Base-by-base conservation (phyloP, 2,888 invertebrate genomes). In the Limnephilus marmoratus region DNA sequence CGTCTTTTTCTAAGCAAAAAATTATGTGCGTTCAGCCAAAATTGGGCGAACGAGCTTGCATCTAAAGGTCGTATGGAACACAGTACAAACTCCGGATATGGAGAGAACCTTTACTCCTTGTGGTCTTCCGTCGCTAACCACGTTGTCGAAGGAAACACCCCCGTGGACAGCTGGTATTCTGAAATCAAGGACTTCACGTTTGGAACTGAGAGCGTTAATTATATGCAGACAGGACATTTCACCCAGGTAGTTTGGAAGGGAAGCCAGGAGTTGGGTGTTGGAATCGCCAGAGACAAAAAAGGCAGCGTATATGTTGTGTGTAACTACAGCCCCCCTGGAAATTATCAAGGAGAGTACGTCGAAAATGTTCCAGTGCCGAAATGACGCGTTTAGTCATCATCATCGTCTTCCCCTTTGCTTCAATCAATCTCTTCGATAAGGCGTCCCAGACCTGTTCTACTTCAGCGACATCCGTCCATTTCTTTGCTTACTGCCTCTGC, bases 291-390 rank as follows among this genome's bases (percentile, higher is more conserved):
- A 92, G 97, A 97, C 92, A 97, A 97, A 91, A 97, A 97, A 92
- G 98, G 98, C 49, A 97, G 97, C 94, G 97, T 97, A 94, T 98
- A 97, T 95, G 98, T 99, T 0, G 99, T 99, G 0, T 98, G 98
- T 80, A 98, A 98, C 95, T 99, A 99, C 95, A 97, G 97, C 94
- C 99, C 99, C 0, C 98, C 99, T 0, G 99, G 99, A 3, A 99
- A 99, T 95, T 97, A 98, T 94, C 96, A 97, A 85, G 98, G 98
- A 1, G 97, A 97, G 94, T 98, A 97, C 94, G 96, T 96, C 29
- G 97, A 96, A 45, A 98, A 98, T 95, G 98, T 98, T 53, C 53
- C 53, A 15, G 5, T 9, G 24, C 68, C 68, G 9, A 24, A 68
- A 68, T 2, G 9, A 68, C 53, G 53, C 18, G 5, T 53, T 53